A percentile compares a stretch with the other conserved stretches of the same genome.
Evolutionary conservation across 2,797 vertebrate species (phyloP).

Genomic region (Tokudaia tokunoshimensis): DNA sequence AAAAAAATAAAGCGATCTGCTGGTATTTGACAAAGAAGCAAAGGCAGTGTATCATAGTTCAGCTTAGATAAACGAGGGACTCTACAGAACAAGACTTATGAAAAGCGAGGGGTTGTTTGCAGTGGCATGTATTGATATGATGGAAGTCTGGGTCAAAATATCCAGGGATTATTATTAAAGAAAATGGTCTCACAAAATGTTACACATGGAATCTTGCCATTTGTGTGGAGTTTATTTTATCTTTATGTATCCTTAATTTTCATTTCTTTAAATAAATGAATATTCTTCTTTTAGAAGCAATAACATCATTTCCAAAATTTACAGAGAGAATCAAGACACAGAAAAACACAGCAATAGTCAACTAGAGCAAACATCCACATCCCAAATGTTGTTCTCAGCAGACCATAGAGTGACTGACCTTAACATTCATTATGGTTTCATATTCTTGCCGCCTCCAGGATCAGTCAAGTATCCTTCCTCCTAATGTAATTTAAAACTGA

Average conservation of each 20-base stretch:
- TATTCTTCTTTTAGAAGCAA: not conserved
- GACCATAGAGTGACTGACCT: not conserved
- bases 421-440: not conserved
- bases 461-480: not conserved
- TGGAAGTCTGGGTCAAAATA: not conserved
- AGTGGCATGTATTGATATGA: not conserved
- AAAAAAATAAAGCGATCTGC: not conserved
- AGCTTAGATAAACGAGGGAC: not conserved
- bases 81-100: not conserved
- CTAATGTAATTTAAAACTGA: not conserved
- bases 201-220: not conserved
- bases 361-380: not conserved
- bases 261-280: not conserved
- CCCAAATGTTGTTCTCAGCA: not conserved
- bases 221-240: not conserved
- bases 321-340: not conserved
- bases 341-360: not conserved
- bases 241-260: not conserved
- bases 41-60: not conserved
- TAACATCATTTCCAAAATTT: not conserved
- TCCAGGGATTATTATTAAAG: not conserved
- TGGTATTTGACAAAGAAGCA: not conserved
- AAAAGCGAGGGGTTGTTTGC: not conserved
- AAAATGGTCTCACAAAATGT: not conserved
- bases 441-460: not conserved